phyloP scores from a whole-genome alignment of 2,797 vertebrate genomes.

The Hemibagrus guttatus region DNA sequence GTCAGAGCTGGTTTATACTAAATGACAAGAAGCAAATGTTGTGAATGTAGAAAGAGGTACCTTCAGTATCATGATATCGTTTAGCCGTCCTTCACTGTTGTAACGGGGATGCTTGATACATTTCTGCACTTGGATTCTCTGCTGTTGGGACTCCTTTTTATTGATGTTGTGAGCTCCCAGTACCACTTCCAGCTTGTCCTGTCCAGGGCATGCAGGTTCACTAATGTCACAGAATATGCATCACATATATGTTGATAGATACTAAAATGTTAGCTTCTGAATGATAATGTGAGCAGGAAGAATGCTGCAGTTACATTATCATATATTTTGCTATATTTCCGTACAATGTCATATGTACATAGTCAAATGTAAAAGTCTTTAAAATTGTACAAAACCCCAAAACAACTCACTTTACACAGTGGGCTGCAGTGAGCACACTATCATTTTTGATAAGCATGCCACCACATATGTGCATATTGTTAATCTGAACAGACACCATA shows the following conservation, averaged over 20 bases:
- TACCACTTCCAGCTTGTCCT: conserved; percentile 1
- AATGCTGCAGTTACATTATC: too few species aligned
- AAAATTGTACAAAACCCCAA: not conserved
- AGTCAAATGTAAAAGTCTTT: not conserved
- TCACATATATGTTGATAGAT: too few species aligned
- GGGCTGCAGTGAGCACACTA: conserved; percentile 71
- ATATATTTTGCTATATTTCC: not conserved
- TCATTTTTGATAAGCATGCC: conserved; percentile 69
- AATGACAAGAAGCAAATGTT: not conserved
- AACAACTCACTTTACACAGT: conserved; percentile 62
- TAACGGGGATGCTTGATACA: conserved; percentile 24
- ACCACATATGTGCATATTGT: conserved; percentile 49
- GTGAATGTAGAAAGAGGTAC: conserved; percentile 4
- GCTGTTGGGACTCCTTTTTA: not conserved
- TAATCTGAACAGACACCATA: conserved; percentile 69
- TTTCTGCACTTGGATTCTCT: conserved; percentile 28
- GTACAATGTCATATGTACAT: not conserved
- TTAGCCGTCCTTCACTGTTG: accelerated
- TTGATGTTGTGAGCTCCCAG: conserved; percentile 30
- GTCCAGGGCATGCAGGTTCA: not conserved
- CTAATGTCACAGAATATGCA: not conserved
- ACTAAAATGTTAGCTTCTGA: too few species aligned
- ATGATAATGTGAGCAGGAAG: too few species aligned
- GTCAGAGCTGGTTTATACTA: not conserved
- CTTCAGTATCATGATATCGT: conserved; percentile 52